phyloP scores from a whole-genome alignment of 2,113 vertebrate species.

The Brachypodius melanocephalos region DNA sequence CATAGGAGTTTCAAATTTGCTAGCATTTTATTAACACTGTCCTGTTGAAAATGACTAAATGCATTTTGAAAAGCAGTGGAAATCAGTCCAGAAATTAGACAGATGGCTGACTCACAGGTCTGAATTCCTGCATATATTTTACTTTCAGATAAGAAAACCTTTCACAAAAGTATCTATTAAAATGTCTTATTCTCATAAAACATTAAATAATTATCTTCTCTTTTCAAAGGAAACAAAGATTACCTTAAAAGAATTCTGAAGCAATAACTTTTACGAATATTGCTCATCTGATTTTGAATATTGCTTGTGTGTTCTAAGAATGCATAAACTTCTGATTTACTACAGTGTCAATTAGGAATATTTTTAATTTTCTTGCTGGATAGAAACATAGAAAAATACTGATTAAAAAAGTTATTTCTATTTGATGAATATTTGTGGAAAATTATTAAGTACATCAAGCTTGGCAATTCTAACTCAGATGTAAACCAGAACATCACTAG shows the following conservation, averaged over 20 bases:
- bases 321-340: not conserved
- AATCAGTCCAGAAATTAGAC: not conserved
- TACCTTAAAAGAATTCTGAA: not conserved
- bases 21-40: not conserved
- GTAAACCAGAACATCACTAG: not conserved
- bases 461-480: not conserved
- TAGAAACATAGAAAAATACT: not conserved
- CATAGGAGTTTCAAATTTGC: not conserved
- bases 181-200: not conserved
- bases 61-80: not conserved
- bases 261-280: not conserved
- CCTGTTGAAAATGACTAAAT: not conserved
- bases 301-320: not conserved
- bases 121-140: not conserved
- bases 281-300: not conserved
- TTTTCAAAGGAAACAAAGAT: not conserved
- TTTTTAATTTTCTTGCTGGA: not conserved
- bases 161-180: not conserved
- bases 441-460: not conserved
- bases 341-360: not conserved
- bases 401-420: not conserved
- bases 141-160: not conserved
- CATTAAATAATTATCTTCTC: not conserved
- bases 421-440: not conserved
- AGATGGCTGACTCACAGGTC: not conserved